These are phyloP conservation scores for Drosophila mimetica DNA, from an alignment of 2,888 invertebrate genomes.

Conservation along the genomic window DNA sequence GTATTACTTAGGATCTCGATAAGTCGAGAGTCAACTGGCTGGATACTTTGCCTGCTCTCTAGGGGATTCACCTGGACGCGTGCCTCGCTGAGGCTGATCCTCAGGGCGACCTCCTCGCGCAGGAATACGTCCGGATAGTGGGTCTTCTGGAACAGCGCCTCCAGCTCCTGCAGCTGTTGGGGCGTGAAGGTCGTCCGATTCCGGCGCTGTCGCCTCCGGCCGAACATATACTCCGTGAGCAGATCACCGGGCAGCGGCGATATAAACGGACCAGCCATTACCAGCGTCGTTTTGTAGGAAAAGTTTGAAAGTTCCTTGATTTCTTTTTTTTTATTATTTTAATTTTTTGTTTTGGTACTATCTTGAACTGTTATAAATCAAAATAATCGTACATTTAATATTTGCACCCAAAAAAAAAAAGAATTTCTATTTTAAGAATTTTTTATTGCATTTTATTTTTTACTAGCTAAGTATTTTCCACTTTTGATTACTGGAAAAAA, in stretches of 20 bases:
- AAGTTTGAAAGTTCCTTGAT: not conserved
- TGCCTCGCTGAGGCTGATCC: conserved; percentile 96
- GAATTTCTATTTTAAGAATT: not conserved
- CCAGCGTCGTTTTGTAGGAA: not conserved
- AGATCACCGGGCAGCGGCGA: conserved; percentile 94
- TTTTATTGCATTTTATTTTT: not conserved
- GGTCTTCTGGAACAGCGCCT: conserved; percentile 96
- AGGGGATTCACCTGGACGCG: conserved; percentile 89
- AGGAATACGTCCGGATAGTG: conserved; percentile 94
- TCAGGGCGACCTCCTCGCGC: conserved; percentile 95
- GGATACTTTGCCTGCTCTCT: conserved; percentile 31
- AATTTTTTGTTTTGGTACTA: not conserved
- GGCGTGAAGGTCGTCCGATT: conserved; percentile 97
- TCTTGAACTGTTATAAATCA: not conserved
- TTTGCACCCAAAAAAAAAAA: not conserved
- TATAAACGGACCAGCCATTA: conserved; percentile 94
- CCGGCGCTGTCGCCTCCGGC: conserved; percentile 93
- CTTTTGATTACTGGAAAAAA: not conserved
- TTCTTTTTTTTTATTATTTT: not conserved
- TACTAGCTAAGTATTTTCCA: no score
- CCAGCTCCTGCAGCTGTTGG: conserved; percentile 95
- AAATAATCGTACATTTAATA: not conserved
- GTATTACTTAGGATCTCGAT: not conserved
- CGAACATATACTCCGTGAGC: conserved; percentile 97
- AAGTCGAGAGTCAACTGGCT: not conserved